These are phyloP conservation scores for Panagrolaimus sp. DNA, from an alignment of 1,140 invertebrate species.

Conservation along the genomic window DNA sequence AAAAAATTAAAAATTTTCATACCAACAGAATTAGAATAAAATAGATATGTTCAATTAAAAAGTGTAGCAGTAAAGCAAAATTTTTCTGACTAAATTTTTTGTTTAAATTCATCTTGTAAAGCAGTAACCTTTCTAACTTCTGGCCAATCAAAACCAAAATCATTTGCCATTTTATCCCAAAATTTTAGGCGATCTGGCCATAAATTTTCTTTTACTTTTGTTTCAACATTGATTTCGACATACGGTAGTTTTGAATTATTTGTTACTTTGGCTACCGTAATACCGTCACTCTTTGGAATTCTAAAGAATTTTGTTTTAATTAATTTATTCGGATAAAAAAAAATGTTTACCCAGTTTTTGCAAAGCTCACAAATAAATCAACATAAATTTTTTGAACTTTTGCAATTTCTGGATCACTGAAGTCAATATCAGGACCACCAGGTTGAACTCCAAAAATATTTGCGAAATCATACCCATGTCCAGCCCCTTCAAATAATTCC, in stretches of 20 bases:
- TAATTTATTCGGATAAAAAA: too few relatives aligned
- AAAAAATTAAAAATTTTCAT: too few relatives aligned
- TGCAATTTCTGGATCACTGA: too few relatives aligned
- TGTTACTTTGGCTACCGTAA: background rate
- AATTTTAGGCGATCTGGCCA: conserved; percentile 6
- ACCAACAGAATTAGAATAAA: too few relatives aligned
- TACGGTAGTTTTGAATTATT: background rate
- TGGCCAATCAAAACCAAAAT: conserved; percentile 9
- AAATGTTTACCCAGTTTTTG: background rate
- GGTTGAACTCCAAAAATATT: background rate
- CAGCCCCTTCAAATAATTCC: background rate
- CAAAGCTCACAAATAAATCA: background rate
- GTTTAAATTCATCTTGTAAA: background rate
- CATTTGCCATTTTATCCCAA: background rate
- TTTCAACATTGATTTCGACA: background rate
- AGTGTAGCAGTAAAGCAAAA: too few relatives aligned
- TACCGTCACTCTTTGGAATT: background rate
- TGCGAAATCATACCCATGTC: background rate
- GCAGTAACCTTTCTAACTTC: background rate
- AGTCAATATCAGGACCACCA: background rate
- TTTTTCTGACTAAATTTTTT: too few relatives aligned
- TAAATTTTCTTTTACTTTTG: background rate
- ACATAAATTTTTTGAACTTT: background rate
- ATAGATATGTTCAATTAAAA: too few relatives aligned
- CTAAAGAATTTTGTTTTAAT: too few relatives aligned